phyloP scores from a whole-genome alignment of 2,797 vertebrate species.

The Phoebastria nigripes region DNA sequence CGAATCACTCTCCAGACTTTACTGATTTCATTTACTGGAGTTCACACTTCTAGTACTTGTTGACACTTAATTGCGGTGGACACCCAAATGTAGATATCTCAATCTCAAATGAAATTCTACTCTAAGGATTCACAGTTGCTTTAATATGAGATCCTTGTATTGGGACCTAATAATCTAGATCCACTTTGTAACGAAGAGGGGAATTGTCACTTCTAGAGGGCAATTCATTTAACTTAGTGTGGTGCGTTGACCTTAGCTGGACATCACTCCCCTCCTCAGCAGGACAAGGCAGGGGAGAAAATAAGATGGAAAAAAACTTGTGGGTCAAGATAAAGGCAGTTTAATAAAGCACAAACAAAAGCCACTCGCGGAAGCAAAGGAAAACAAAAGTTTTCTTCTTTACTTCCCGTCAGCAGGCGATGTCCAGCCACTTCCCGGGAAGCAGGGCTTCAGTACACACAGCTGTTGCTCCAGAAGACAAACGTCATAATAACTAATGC shows the following conservation, averaged over 20 bases:
- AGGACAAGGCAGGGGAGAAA: not conserved
- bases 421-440: not conserved
- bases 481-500: not conserved
- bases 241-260: not conserved
- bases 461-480: not conserved
- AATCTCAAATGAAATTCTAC: not conserved
- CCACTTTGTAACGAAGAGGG: not conserved
- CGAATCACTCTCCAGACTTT: not conserved
- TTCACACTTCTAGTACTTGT: not conserved
- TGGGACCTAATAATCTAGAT: not conserved
- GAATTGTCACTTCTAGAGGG: not conserved
- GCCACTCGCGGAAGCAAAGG: not conserved
- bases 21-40: not conserved
- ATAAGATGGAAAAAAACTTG: not conserved
- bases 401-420: not conserved
- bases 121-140: not conserved
- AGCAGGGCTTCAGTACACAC: not conserved
- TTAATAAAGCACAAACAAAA: not conserved
- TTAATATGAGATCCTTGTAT: not conserved
- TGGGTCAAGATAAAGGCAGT: not conserved
- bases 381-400: not conserved
- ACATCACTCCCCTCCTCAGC: not conserved
- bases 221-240: not conserved
- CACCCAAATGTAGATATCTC: not conserved
- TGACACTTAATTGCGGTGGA: not conserved